phyloP scores from a whole-genome alignment of 2,888 invertebrate genomes.

The Ochropacha duplaris region DNA sequence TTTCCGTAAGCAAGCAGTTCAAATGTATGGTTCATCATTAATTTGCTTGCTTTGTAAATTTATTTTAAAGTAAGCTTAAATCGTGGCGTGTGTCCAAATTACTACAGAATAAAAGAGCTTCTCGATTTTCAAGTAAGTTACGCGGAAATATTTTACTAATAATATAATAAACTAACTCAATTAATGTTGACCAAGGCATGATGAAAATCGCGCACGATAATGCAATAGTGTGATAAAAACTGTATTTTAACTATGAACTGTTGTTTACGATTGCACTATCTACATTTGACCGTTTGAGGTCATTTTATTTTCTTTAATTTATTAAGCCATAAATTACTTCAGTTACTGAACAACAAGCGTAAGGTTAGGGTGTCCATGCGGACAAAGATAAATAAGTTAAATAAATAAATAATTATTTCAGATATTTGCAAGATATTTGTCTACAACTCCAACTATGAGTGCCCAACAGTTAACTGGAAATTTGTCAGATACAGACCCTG shows the following conservation, averaged over 20 bases:
- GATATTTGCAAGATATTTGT: slow-evolving; percentile 35
- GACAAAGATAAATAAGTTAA: slow-evolving; percentile 23
- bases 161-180: background rate
- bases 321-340: slow-evolving; percentile 21
- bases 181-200: too few relatives aligned
- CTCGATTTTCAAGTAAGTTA: background rate
- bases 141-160: background rate
- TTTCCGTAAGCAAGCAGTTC: slow-evolving; percentile 7
- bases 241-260: slow-evolving; percentile 38
- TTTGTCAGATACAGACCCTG: slow-evolving; percentile 92
- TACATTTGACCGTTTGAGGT: slow-evolving; percentile 58
- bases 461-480: slow-evolving; percentile 83
- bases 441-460: slow-evolving; percentile 59
- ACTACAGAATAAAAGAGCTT: background rate
- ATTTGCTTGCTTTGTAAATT: background rate
- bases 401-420: slow-evolving; percentile 40
- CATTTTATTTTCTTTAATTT: slow-evolving; percentile 43
- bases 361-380: slow-evolving; percentile 23
- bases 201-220: slow-evolving; percentile 14
- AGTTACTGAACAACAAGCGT: slow-evolving; percentile 39
- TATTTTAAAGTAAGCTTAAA: background rate
- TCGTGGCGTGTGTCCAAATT: too few relatives aligned
- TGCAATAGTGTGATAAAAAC: slow-evolving; percentile 28
- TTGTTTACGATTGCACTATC: slow-evolving; percentile 71
- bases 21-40: slow-evolving; percentile 8